Conservation (phyloP, 2,888 invertebrate species). For the Tribolium freemani region DNA sequence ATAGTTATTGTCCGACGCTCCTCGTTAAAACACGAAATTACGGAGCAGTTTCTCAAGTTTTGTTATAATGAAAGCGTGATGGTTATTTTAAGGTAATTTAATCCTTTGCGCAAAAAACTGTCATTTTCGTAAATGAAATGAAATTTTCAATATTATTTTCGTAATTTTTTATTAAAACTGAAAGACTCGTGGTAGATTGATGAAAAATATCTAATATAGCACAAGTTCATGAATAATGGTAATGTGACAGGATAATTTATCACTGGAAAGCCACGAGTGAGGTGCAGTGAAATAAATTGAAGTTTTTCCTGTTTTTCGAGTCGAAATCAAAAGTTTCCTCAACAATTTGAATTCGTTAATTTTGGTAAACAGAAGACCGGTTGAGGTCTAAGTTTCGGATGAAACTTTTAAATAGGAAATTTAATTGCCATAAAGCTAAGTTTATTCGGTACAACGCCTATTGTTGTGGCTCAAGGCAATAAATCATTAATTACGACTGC, state of each 20-base stretch:
- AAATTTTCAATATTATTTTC: neutral
- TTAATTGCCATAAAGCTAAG: conserved; percentile 33
- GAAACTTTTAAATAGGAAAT: conserved; percentile 28
- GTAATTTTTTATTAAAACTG: neutral
- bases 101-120: neutral
- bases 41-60: neutral
- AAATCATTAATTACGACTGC: conserved; percentile 43
- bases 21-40: neutral
- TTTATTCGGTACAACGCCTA: conserved; percentile 18
- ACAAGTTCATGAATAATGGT: neutral
- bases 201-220: neutral
- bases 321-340: neutral
- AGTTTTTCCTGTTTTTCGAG: neutral
- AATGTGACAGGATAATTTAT: neutral
- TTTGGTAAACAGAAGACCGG: neutral
- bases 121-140: neutral
- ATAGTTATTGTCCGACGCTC: neutral
- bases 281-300: too few species aligned
- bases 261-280: neutral
- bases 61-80: neutral
- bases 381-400: neutral
- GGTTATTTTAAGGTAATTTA: neutral
- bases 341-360: conserved; percentile 4
- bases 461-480: conserved; percentile 41
- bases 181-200: neutral